Evolutionary conservation across 1,140 invertebrate species (phyloP).

Genomic region (Drosophila simulans): DNA sequence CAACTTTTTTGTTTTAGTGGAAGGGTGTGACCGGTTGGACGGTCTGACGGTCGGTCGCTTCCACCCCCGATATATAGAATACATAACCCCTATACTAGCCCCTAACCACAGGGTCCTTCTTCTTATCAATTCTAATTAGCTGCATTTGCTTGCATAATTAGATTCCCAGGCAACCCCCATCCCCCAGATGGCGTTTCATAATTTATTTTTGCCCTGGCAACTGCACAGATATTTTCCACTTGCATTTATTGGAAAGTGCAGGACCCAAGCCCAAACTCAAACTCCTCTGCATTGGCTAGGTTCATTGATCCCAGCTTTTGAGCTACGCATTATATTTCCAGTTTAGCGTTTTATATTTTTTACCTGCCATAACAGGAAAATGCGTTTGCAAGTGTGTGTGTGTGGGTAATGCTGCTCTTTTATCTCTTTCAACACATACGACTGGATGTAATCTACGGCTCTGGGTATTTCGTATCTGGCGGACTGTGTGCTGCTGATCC

Average conservation of each 20-base stretch:
- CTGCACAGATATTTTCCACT: conserved; percentile 34
- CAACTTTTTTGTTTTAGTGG: conserved; percentile 52
- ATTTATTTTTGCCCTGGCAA: conserved; percentile 53
- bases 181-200: conserved; percentile 37
- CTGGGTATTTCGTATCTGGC: conserved; percentile 4
- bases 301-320: conserved; percentile 76
- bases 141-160: conserved; percentile 77
- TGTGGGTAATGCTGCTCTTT: conserved; percentile 50
- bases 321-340: conserved; percentile 80
- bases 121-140: conserved; percentile 76
- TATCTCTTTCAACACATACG: conserved; percentile 46
- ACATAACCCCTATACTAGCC: conserved; percentile 14
- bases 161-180: conserved; percentile 43
- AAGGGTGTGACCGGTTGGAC: conserved; percentile 36
- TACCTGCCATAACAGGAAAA: conserved; percentile 79
- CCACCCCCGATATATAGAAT: conserved; percentile 28
- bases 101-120: conserved; percentile 25
- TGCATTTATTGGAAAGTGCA: conserved; percentile 56
- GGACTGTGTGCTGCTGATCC: conserved; percentile 19
- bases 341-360: conserved; percentile 77
- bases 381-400: conserved; percentile 46
- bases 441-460: conserved; percentile 36
- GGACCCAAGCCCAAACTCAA: conserved; percentile 44
- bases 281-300: conserved; percentile 46
- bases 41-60: conserved; percentile 3